Base-by-base conservation (phyloP, 2,888 invertebrate species). In the Lepetodrilus schrolli region DNA sequence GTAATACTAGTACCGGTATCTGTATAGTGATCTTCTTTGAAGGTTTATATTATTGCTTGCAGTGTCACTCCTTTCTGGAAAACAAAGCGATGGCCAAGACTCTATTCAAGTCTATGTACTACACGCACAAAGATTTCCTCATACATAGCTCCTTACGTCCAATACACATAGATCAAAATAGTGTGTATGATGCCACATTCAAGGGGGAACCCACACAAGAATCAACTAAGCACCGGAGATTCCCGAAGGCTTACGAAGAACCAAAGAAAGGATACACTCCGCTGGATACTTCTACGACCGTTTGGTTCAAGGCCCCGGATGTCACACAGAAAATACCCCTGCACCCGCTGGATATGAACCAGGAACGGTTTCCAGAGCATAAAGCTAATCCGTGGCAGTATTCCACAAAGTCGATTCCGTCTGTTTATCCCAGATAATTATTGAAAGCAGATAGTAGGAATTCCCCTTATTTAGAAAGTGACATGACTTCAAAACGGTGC, bases 301-400 rank as follows among this genome's bases (percentile, higher is more conserved):
- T 75, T 49, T 85, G 86, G 87, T 72, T 74, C 30, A 75, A 76
- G 1, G 47, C 78, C 5, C 72, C 81, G 2, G 75, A 78, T 4
- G 76, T 79, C 1, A 77, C 83, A 7, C 73, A 81, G 72, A 80
- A 76, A 49, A 85, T 86, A 1, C 78, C 84, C 2, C 80, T 84
- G 4, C 85, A 87, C 34, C 87, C 87, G 4, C 69, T 89, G 23
- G 88, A 87, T 4, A 75, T 83, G 10, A 79, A 83, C n/a, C 88
- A 88, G 74, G 85, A 88, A 76, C 89, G 88, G 2, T 86, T 85
- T 73, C 74, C 83, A 36, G 78, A 81, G 58, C 83, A 83, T 72
- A 89, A n/a, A n/a, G n/a, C n/a, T n/a, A 48, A 58, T n/a, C 58
- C 58, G 4, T 58, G 58, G 58, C 26, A 26, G 8, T 58, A 58